A percentile compares a stretch with the other conserved stretches of the same genome.
phyloP scores from a whole-genome alignment of 2,888 invertebrate genomes.

The Trachelus iudaicus region DNA sequence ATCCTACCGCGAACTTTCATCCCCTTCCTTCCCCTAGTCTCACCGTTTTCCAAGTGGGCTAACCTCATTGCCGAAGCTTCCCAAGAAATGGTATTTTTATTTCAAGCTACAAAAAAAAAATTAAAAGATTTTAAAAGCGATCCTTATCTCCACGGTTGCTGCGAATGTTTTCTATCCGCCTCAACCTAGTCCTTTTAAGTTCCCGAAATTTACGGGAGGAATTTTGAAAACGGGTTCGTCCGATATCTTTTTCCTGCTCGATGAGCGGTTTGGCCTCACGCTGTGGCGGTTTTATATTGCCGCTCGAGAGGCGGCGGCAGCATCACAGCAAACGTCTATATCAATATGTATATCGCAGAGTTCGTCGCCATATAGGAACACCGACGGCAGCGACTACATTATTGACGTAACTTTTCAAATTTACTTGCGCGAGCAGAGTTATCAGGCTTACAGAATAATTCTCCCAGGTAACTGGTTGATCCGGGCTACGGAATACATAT shows the following conservation, averaged over 20 bases:
- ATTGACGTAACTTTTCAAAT: neutral
- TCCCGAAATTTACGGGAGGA: neutral
- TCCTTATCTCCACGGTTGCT: neutral
- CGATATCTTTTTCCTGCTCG: neutral
- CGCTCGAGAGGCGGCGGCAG: neutral
- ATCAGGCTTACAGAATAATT: neutral
- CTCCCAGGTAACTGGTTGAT: neutral
- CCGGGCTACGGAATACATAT: neutral
- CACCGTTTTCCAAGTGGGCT: neutral
- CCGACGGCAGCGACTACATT: neutral
- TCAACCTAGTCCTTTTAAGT: neutral
- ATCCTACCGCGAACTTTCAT: too few species aligned
- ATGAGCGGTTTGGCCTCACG: neutral
- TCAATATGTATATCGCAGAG: neutral
- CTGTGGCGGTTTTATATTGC: neutral
- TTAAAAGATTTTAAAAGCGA: neutral
- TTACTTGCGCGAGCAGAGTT: neutral
- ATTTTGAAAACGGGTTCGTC: neutral
- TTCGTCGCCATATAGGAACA: neutral
- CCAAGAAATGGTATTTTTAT: neutral
- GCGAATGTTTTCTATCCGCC: neutral
- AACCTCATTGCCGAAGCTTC: neutral
- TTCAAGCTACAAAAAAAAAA: neutral
- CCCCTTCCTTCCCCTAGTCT: neutral
- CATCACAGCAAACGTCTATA: neutral